A percentile compares a stretch with the other conserved stretches of the same genome.
Evolutionary conservation across 1,140 invertebrate species (phyloP).

Genomic region (Brachionus sp.): DNA sequence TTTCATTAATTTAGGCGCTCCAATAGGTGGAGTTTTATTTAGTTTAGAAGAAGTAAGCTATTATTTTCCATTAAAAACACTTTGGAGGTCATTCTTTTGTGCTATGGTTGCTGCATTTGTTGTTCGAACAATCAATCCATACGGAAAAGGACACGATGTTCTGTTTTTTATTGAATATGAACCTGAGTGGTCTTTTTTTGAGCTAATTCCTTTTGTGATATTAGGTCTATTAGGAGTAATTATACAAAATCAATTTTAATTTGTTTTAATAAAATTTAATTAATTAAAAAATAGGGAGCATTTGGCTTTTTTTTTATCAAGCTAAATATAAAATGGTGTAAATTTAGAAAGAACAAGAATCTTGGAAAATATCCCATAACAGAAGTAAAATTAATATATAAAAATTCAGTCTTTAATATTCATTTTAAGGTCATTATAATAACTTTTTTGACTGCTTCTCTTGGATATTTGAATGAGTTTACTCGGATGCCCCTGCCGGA

Average conservation of each 20-base stretch:
- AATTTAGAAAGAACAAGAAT: slow-evolving; percentile 85
- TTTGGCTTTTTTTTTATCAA: slow-evolving; percentile 97
- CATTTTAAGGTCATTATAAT: slow-evolving; percentile 69
- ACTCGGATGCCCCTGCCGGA: slow-evolving; percentile 91
- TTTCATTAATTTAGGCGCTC: slow-evolving; percentile 66
- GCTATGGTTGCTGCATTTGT: slow-evolving; percentile 96
- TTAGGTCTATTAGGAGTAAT: slow-evolving; percentile 81
- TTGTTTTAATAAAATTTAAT: neutral
- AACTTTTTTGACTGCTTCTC: slow-evolving; percentile 82
- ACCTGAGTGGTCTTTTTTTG: slow-evolving; percentile 97
- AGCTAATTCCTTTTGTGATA: slow-evolving; percentile 90
- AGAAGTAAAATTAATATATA: slow-evolving; percentile 64
- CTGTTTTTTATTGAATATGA: slow-evolving; percentile 98
- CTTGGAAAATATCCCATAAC: slow-evolving; percentile 95
- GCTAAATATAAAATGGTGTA: slow-evolving; percentile 90
- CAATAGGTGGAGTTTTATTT: slow-evolving; percentile 69
- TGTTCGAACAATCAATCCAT: slow-evolving; percentile 92
- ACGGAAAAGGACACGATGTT: slow-evolving; percentile 96
- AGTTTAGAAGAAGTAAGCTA: slow-evolving; percentile 98
- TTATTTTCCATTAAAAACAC: slow-evolving; percentile 96
- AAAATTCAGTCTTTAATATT: neutral
- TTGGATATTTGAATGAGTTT: slow-evolving; percentile 94
- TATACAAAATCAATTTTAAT: neutral
- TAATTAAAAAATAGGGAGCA: slow-evolving; percentile 63
- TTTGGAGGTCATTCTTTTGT: slow-evolving; percentile 99